phyloP scores from a whole-genome alignment of 1,140 invertebrate species.

The Oscheius sp. region DNA sequence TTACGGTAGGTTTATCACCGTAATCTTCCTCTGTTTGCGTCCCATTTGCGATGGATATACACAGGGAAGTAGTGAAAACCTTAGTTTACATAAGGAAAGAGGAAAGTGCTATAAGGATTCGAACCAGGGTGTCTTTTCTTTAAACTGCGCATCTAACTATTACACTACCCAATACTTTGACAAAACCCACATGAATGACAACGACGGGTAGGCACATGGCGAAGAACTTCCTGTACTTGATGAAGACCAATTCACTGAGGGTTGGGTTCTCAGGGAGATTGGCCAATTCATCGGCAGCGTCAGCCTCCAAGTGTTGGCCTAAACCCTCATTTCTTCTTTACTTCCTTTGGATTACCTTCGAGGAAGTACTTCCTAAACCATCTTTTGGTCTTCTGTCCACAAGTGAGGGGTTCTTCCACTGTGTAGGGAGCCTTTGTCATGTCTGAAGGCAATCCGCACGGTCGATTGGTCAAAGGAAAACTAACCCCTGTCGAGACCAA shows the following conservation, averaged over 20 bases:
- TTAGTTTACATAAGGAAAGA: too few species aligned
- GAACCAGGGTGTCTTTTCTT: not conserved
- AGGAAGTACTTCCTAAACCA: conserved; percentile 44
- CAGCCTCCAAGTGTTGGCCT: conserved; percentile 47
- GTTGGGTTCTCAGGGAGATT: conserved; percentile 39
- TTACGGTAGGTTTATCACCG: too few species aligned
- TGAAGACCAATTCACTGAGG: conserved; percentile 40
- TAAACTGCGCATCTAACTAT: conserved; percentile 2
- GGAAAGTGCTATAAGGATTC: too few species aligned
- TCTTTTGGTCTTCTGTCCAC: conserved; percentile 15
- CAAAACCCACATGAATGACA: conserved; percentile 40
- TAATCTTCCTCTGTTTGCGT: too few species aligned
- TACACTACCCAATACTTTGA: not conserved
- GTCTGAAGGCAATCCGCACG: not conserved
- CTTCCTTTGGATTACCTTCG: conserved; percentile 35
- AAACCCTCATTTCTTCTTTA: not conserved
- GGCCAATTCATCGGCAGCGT: conserved; percentile 25
- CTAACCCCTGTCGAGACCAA: conserved; percentile 7
- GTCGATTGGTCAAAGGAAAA: conserved; percentile 16
- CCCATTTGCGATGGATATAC: too few species aligned
- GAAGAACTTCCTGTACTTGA: conserved; percentile 48
- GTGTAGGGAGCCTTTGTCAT: conserved; percentile 20
- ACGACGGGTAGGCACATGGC: conserved; percentile 45
- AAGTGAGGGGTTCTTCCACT: conserved; percentile 12
- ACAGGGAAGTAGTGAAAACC: too few species aligned